These are phyloP conservation scores for Tetranychus urticae DNA, from an alignment of 1,140 invertebrate genomes.

Conservation along the genomic window DNA sequence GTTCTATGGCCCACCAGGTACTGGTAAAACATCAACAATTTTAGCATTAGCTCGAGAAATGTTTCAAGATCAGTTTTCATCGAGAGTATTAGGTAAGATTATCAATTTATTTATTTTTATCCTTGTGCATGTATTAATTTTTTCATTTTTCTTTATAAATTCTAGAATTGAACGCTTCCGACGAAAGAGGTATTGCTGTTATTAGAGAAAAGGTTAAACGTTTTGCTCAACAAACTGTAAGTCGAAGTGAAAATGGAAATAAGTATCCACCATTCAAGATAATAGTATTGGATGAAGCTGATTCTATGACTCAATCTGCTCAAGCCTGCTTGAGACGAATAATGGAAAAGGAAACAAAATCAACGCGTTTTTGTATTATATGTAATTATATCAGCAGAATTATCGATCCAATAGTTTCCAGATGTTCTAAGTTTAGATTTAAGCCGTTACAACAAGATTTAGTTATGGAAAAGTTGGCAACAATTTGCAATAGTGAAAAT, in stretches of 20 bases:
- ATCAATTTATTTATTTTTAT: neutral
- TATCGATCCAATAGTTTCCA: conserved; percentile 86
- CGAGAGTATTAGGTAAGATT: conserved; percentile 6
- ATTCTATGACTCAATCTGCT: conserved; percentile 68
- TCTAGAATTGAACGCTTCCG: conserved; percentile 90
- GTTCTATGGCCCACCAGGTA: conserved; percentile 97
- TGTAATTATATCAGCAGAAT: conserved; percentile 96
- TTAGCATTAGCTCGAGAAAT: conserved; percentile 75
- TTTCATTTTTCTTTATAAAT: conserved; percentile 20
- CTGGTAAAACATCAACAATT: conserved; percentile 96
- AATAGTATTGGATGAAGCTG: conserved; percentile 92
- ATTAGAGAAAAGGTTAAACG: conserved; percentile 39
- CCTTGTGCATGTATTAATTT: neutral
- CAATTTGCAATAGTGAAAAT: conserved; percentile 56
- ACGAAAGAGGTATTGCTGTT: conserved; percentile 93
- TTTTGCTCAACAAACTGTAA: conserved; percentile 54
- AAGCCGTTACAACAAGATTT: conserved; percentile 43
- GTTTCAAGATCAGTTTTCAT: conserved; percentile 24
- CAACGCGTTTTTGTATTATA: conserved; percentile 89
- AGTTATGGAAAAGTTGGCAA: conserved; percentile 33
- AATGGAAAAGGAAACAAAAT: conserved; percentile 87
- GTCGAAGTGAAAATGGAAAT: neutral
- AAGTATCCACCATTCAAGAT: conserved; percentile 74
- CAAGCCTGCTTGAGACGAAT: conserved; percentile 58
- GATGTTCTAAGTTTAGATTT: conserved; percentile 95